phyloP scores from a whole-genome alignment of 1,140 invertebrate genomes.

The Drosophila dunni region DNA sequence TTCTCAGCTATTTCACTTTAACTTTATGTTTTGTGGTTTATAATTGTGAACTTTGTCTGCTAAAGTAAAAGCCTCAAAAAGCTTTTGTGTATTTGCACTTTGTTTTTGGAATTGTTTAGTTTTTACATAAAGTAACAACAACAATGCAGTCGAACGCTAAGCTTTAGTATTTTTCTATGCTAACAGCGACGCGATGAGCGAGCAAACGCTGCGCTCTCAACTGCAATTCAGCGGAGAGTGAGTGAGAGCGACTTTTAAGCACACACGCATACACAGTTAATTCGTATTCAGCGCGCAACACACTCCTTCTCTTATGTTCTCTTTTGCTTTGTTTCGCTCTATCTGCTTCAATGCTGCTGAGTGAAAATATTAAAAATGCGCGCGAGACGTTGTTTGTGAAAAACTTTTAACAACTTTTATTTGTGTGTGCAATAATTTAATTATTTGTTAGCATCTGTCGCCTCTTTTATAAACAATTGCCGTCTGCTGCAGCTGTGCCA shows the following conservation, averaged over 20 bases:
- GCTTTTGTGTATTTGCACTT: conserved; percentile 47
- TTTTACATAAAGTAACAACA: conserved; percentile 58
- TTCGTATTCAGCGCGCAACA: conserved; percentile 19
- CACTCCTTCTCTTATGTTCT: conserved; percentile 23
- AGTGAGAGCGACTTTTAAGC: conserved; percentile 5
- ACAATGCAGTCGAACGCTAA: conserved; percentile 29
- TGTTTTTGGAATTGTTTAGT: conserved; percentile 31
- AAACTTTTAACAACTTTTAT: conserved; percentile 37
- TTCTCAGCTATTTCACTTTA: conserved; percentile 36
- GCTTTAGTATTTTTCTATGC: conserved; percentile 55
- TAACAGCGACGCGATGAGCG: conserved; percentile 11
- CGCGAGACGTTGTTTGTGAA: conserved; percentile 65
- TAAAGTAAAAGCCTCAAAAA: conserved; percentile 18
- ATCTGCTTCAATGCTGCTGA: conserved; percentile 24
- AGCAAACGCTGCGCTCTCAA: conserved; percentile 30
- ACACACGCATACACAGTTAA: conserved; percentile 4
- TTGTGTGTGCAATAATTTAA: conserved; percentile 9
- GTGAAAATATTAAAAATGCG: conserved; percentile 76
- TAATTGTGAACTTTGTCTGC: conserved; percentile 4
- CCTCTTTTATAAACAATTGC: conserved; percentile 15
- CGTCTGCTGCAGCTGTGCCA: conserved; percentile 16
- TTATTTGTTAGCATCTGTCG: conserved; percentile 28
- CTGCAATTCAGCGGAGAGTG: conserved; percentile 41
- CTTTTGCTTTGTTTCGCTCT: conserved; percentile 39
- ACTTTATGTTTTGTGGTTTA: conserved; percentile 38